These are phyloP conservation scores for Mobula birostris DNA, from an alignment of 2,113 vertebrate species.

Conservation along the genomic window DNA sequence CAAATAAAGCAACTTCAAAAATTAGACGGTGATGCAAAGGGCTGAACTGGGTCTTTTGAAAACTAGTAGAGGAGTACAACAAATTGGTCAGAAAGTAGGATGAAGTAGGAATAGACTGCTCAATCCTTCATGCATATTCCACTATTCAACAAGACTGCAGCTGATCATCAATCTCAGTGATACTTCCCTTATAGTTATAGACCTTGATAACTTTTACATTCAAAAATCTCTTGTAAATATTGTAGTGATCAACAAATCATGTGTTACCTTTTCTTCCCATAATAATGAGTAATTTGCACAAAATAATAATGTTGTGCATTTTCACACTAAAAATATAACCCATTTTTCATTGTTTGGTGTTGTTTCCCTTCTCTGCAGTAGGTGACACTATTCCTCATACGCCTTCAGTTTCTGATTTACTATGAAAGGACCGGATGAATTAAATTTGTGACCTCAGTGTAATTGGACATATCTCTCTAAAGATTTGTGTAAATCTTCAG, in stretches of 20 bases:
- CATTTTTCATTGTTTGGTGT: not conserved
- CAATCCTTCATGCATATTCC: no score
- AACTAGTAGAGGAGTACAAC: no score
- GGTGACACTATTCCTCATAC: not conserved
- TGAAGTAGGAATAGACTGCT: no score
- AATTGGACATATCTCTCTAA: not conserved
- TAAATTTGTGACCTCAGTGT: not conserved
- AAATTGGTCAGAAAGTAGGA: no score
- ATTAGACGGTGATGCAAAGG: no score
- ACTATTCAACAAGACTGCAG: no score
- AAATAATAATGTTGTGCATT: not conserved
- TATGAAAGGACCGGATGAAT: not conserved
- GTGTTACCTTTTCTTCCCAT: not conserved
- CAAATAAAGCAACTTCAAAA: no score
- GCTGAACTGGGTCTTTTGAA: no score
- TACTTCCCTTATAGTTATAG: no score
- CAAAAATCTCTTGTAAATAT: no score
- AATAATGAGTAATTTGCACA: not conserved
- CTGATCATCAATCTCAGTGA: no score
- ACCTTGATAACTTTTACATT: no score
- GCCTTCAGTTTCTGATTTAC: not conserved
- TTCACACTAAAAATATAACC: not conserved
- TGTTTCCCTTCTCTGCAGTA: not conserved
- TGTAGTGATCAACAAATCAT: not conserved
- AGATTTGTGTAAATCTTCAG: not conserved